Evolutionary conservation across 2,797 vertebrate species (phyloP), one percentile per base, ranked within the genome.

Genomic region (Paedocypris micromegethes): DNA sequence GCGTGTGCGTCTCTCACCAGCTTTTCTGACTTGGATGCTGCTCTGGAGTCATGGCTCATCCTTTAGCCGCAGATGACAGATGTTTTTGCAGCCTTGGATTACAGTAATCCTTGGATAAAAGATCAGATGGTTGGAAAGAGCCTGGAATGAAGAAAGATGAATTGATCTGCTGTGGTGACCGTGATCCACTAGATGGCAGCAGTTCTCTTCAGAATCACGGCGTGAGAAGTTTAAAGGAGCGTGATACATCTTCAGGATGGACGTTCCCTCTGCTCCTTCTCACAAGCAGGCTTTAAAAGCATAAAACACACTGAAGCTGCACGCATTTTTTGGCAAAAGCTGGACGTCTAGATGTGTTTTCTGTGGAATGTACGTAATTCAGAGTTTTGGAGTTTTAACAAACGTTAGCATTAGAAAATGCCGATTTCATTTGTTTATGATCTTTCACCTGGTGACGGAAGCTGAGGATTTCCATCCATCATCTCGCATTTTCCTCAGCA

Each of bases 101-200:
- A 57, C 47, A n/a, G 46, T 64, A 70, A 70, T 70, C 68, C 68
- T 56, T 63, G 60, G 68, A 64, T 70, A 40, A 64, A 63, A 64
- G 53, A 40, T 9, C 9, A 63, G 60, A 70, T 43, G 23, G 41
- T 63, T 70, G 68, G 63, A 54, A 47, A 56, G 53, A 45, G 47
- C 41, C 56, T 52, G 53, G 58, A 64, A 57, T 49, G 6, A 66
- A 57, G 54, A 38, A 66, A 57, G 50, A 60, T 42, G 59, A 51
- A 55, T 54, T 56, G 8, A 39, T 44, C 61, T 65, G 66, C 60
- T n/a, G 5, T 40, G 45, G 39, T 6, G 3, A 5, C 4, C 3
- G 6, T 9, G 6, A 6, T 47, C 64, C 77, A 72, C 64, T 57
- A 73, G 77, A 53, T 73, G 74, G 73, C 68, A 72, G 48, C 4